Conservation (phyloP, 2,113 vertebrate genomes). For the Anguilla japonica region DNA sequence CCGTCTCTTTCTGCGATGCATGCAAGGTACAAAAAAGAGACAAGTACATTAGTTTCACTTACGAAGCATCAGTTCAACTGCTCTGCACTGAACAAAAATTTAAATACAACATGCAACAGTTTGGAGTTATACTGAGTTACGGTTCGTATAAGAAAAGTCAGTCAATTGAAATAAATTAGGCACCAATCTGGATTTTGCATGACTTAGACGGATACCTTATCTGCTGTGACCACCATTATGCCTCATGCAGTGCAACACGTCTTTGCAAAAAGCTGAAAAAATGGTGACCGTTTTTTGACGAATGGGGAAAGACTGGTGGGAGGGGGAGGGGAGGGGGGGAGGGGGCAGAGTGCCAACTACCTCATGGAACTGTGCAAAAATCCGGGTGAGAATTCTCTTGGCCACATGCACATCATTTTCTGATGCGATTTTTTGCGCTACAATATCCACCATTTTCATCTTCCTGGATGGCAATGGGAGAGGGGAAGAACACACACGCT, state of each 20-base stretch:
- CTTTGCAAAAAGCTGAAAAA: no score
- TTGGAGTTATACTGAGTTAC: no score
- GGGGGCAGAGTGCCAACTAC: constrained; percentile 38
- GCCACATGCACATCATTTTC: constrained; percentile 78
- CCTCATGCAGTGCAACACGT: no score
- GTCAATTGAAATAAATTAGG: no score
- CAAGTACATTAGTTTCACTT: not conserved
- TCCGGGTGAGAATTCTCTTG: constrained; percentile 81
- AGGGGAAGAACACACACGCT: constrained; percentile 23
- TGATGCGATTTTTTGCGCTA: constrained; percentile 72
- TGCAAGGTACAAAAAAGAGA: constrained; percentile 39
- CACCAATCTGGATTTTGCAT: no score
- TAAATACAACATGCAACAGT: no score
- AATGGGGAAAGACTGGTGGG: not conserved
- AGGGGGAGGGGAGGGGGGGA: not conserved
- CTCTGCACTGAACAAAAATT: no score
- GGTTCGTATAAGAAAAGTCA: no score
- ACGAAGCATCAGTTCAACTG: not conserved
- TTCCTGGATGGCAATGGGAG: constrained; percentile 51
- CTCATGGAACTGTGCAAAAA: constrained; percentile 85
- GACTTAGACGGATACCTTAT: no score
- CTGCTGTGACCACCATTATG: no score
- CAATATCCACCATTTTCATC: constrained; percentile 75
- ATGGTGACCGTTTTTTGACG: no score
- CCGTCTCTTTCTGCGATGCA: constrained; percentile 64